Evolutionary conservation across 2,797 vertebrate species (phyloP), one percentile per base, ranked within the genome.

Genomic region (Enteromius afrohamiltoni): DNA sequence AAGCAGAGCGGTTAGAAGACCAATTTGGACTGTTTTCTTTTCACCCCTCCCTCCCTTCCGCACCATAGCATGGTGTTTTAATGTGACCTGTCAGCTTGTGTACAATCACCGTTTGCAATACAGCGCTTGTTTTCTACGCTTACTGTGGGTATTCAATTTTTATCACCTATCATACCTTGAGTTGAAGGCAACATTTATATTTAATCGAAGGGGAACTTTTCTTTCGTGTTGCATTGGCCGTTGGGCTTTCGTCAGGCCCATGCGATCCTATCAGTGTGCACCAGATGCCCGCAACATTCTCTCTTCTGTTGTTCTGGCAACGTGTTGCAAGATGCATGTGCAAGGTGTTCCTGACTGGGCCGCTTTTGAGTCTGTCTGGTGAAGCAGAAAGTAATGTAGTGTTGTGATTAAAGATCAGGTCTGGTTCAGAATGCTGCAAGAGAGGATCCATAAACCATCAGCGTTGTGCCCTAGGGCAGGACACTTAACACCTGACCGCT

Each of bases 1-100:
- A 94, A 94, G 92, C 92, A 91, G 92, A 93, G 90, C 89, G 88
- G 91, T 93, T 94, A 93, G 90, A 93, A 93, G 93, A 94, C 92
- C 93, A 94, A 92, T 94, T 94, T 93, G 89, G 92, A 87, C 90
- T 74, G 85, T 79, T 87, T 86, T 88, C 55, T 75, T 77, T 77
- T 19, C 37, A 42, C 62, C 55, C 37, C 37, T 70, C 19, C 73
- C 49, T 69, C 75, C 73, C 29, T 26, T 77, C 85, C 2, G 2
- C 40, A 62, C 77, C 71, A 64, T 49, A 92, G 91, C 91, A 90
- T 77, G 83, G 80, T 85, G 86, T 92, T 92, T 90, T 90, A 93
- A 90, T 91, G 90, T 86, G 83, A 79, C 89, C 91, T 92, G 91
- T 93, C 92, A 91, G 90, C 71, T 87, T 84, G 81, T 90, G 89